Conservation (phyloP, 2,888 invertebrate species). For the Lasius fuliginosus region DNA sequence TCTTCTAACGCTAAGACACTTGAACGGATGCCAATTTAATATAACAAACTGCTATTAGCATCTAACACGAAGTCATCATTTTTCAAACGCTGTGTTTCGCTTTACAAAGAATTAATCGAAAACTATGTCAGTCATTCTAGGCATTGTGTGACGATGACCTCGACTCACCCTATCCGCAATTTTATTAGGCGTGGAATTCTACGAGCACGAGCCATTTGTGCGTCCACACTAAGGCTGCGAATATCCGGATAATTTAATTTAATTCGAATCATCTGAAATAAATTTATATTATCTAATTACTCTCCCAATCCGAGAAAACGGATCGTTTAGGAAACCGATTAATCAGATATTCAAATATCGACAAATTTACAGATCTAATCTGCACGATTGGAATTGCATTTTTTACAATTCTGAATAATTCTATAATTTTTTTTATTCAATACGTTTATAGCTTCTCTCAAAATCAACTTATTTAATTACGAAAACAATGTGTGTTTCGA, state of each 20-base stretch:
- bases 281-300: background rate
- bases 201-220: slow-evolving; percentile 65
- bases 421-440: background rate
- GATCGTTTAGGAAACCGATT: background rate
- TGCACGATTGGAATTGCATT: background rate
- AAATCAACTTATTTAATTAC: background rate
- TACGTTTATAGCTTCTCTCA: background rate
- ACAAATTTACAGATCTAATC: background rate
- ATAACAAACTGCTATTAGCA: background rate
- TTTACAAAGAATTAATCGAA: slow-evolving; percentile 56
- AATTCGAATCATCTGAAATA: background rate
- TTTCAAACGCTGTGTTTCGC: slow-evolving; percentile 4
- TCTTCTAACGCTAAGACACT: background rate
- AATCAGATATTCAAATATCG: background rate
- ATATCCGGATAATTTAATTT: background rate
- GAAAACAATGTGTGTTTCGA: background rate
- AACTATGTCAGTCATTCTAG: slow-evolving; percentile 57
- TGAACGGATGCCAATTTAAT: background rate
- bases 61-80: background rate
- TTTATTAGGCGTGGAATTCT: slow-evolving; percentile 74
- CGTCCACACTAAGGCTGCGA: background rate
- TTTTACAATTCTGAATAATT: background rate
- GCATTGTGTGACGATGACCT: slow-evolving; percentile 72
- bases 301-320: background rate
- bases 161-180: slow-evolving; percentile 79